Evolutionary conservation across 2,113 vertebrate genomes (phyloP).

Genomic region (Oenanthe melanoleuca): DNA sequence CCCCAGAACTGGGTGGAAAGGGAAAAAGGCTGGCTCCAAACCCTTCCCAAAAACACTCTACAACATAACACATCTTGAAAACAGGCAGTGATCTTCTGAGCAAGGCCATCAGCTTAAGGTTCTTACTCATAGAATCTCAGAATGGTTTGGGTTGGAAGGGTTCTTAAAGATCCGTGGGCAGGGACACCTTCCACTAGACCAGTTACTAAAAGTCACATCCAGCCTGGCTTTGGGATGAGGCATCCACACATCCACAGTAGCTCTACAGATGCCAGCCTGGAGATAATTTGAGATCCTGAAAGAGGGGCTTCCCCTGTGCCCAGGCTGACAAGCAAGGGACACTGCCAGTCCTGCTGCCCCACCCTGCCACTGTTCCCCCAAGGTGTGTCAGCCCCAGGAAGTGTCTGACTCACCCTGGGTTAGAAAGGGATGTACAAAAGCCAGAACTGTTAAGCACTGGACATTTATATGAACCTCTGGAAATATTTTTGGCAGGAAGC

Average conservation of each 20-base stretch:
- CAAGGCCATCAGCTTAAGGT: background rate
- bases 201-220: background rate
- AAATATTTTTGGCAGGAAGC: slow-evolving; percentile 52
- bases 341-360: background rate
- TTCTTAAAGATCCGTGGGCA: background rate
- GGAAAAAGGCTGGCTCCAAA: background rate
- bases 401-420: background rate
- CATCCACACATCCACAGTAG: background rate
- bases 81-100: rapidly evolving
- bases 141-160: background rate
- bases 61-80: background rate
- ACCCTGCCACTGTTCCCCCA: background rate
- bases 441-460: slow-evolving; percentile 12
- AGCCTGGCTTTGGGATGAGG: rapidly evolving
- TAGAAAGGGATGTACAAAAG: background rate
- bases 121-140: background rate
- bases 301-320: background rate
- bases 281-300: background rate
- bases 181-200: background rate
- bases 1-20: background rate
- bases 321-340: rapidly evolving
- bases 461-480: slow-evolving; percentile 47
- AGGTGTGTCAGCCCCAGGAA: background rate
- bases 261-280: background rate
- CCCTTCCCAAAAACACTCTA: background rate